phyloP scores from a whole-genome alignment of 2,888 invertebrate genomes.

The Andrena haemorrhoa region DNA sequence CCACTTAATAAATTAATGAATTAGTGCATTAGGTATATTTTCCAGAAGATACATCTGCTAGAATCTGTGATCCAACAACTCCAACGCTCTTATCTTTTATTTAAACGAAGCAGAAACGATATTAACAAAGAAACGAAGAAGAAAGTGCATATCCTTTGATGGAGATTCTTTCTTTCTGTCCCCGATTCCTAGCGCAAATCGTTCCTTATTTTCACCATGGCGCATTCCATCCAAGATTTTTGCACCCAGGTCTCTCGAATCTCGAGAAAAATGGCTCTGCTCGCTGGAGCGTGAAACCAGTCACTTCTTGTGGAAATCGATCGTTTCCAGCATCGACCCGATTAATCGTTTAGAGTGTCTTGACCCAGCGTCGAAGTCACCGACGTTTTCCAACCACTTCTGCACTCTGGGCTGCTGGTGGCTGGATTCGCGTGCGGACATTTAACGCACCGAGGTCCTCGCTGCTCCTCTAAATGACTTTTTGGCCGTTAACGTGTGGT shows the following conservation, averaged over 20 bases:
- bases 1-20: neutral
- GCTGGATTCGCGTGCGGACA: neutral
- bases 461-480: constrained; percentile 63
- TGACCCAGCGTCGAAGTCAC: neutral
- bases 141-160: constrained; percentile 8
- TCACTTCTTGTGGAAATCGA: neutral
- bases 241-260: neutral
- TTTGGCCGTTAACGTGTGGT: constrained; percentile 67
- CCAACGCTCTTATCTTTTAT: neutral
- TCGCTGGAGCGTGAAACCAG: constrained; percentile 11
- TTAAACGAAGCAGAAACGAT: neutral
- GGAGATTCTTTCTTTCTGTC: neutral
- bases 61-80: neutral
- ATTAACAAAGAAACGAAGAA: constrained; percentile 2
- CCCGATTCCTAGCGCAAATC: neutral
- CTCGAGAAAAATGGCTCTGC: neutral
- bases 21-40: neutral
- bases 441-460: constrained; percentile 34
- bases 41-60: neutral
- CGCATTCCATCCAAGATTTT: constrained; percentile 5
- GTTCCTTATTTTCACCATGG: constrained; percentile 9
- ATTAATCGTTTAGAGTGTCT: neutral
- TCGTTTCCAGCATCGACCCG: neutral
- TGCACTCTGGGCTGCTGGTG: too few species aligned
- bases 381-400: neutral